Evolutionary conservation across 2,113 vertebrate species (phyloP).

Genomic region (Meleagris gallopavo): DNA sequence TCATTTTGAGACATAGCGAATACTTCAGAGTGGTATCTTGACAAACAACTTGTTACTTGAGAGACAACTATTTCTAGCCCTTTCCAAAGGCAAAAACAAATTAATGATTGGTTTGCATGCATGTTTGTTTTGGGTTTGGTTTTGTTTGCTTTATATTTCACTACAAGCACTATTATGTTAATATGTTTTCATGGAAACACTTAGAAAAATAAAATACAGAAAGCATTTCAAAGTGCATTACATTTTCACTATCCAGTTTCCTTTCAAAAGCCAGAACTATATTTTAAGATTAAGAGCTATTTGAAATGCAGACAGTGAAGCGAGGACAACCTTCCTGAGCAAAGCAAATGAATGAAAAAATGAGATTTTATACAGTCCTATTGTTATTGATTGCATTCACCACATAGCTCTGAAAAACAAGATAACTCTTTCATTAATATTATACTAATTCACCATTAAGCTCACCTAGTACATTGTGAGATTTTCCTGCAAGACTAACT

Average conservation of each 20-base stretch:
- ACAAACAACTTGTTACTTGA: background rate
- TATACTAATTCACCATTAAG: background rate
- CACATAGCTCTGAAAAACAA: background rate
- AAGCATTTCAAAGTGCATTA: background rate
- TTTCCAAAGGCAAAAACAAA: background rate
- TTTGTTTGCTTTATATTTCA: background rate
- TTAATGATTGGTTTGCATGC: background rate
- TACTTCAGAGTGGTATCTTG: background rate
- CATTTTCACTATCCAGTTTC: background rate
- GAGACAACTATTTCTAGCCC: background rate
- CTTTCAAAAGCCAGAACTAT: background rate
- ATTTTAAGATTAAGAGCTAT: background rate
- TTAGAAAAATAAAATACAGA: background rate
- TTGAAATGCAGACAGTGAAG: background rate
- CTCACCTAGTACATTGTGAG: rapidly evolving
- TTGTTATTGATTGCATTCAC: background rate
- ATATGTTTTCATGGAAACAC: background rate
- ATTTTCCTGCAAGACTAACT: background rate
- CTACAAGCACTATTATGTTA: background rate
- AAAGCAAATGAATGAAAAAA: background rate
- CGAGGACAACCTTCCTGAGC: background rate
- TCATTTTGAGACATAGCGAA: background rate
- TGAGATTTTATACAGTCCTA: background rate
- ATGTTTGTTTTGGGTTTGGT: background rate
- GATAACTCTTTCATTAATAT: background rate